Evolutionary conservation across 2,113 vertebrate genomes (phyloP).

Genomic region (Laterallus jamaicensis): DNA sequence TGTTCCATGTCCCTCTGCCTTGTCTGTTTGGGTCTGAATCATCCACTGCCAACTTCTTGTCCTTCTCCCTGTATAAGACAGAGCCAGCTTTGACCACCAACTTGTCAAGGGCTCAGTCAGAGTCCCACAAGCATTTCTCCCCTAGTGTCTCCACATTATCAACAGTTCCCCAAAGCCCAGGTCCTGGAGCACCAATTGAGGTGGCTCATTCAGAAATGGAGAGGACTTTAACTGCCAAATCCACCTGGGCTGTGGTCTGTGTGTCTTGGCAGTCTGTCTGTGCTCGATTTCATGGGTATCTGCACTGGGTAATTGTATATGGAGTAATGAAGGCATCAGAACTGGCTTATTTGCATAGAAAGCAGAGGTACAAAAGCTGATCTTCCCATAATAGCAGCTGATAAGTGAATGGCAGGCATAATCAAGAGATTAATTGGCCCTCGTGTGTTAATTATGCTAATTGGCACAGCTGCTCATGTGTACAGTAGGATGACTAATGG

Average conservation of each 20-base stretch:
- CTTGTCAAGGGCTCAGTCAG: not conserved
- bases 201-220: not conserved
- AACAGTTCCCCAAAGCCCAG: not conserved
- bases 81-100: not conserved
- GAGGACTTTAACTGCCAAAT: not conserved
- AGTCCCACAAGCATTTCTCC: not conserved
- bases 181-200: not conserved
- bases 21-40: not conserved
- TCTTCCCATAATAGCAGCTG: conserved; percentile 28
- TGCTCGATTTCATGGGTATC: not conserved
- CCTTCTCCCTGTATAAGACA: not conserved
- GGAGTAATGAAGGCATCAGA: not conserved
- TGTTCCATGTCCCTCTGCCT: not conserved
- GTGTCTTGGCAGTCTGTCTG: not conserved
- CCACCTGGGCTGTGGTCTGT: not conserved
- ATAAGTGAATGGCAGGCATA: conserved; percentile 43
- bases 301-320: not conserved
- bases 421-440: conserved; percentile 42
- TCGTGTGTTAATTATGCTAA: not conserved
- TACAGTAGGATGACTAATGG: not conserved
- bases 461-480: not conserved
- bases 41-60: fast-evolving
- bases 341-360: not conserved
- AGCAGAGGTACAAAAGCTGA: conserved; percentile 19
- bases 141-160: not conserved